Base-by-base conservation (phyloP, 2,113 vertebrate species). In the Coracopsis vasa region DNA sequence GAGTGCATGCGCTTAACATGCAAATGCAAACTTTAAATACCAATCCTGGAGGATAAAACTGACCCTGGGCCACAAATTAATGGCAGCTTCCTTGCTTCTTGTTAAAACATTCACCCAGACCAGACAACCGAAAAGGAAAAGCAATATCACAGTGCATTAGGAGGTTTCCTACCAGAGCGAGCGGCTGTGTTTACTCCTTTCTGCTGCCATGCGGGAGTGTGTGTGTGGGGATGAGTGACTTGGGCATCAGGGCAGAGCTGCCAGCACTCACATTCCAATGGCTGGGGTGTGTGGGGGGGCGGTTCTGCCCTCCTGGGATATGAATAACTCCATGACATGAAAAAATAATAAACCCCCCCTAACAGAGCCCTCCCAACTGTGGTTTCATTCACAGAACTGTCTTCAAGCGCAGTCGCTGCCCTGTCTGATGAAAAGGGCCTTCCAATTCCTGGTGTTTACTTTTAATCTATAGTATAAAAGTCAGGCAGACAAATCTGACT, bases 41-140 rank as follows among this genome's bases (percentile, higher is more conserved):
- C 53, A 80, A 7, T 47, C 56, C 51, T 77, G 61, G 37, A 94
- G 89, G 90, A 24, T 80, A 94, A 90, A 97, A 69, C 28, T 77
- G 48, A 74, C 56, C 70, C 64, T 16, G 10, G 77, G 62, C 67
- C 53, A 92, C 86, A 93, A 94, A 92, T 39, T 77, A 78, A 44
- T 91, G 88, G 64, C 45, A 94, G 27, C 65, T 64, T 91, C 82
- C 54, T 91, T 74, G 24, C n/a, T 72, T 92, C 28, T 82, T 62
- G 67, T 62, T 77, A 69, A 80, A 93, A 31, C 77, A 90, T 92
- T 97, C 95, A 96, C 45, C 91, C 80, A 95, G 47, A 82, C 15
- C 45, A 93, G 88, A 91, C 48, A 97, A 81, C 41, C 20, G 42
- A 78, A 93, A 91, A 92, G 17, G 35, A 91, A 96, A 94, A 97